Base-by-base conservation (phyloP, 2,113 vertebrate genomes). In the Perognathus longimembris region DNA sequence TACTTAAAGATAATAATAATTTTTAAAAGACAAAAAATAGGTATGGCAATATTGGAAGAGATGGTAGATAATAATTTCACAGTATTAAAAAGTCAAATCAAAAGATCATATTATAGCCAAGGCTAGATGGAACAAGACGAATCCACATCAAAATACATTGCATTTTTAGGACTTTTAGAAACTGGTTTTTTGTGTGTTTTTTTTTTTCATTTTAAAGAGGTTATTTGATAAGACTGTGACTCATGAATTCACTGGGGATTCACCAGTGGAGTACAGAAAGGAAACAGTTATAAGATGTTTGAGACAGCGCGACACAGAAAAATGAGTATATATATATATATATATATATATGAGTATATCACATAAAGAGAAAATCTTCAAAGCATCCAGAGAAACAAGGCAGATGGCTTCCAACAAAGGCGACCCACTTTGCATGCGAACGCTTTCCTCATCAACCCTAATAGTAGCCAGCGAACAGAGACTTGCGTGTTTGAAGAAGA, bases 121-220 rank as follows among this genome's bases (percentile, higher is more conserved):
- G 92, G 20, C 8, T 81, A 45, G 18, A 73, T 86, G 75, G 80
- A 57, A 80, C 70, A 66, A 87, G 90, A 84, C n/a, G 75, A 87
- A 81, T 28, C 7, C 17, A 93, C 12, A 70, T 17, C 22, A 14
- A 78, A 80, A 73, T 32, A 75, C 7, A 61, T 76, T 75, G 30
- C 28, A 12, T 17, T 54, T 54, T 54, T 54, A 54, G 50, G 14
- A 54, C 15, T 54, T 54, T 54, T 54, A 18, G 17, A 54, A 54
- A 54, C 14, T 54, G 75, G 67, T 18, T 66, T n/a, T n/a, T n/a
- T n/a, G n/a, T n/a, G n/a, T n/a, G n/a, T n/a, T n/a, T n/a, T n/a
- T n/a, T n/a, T n/a, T n/a, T n/a, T 73, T 63, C 63, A 45, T 81
- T 74, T 64, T 22, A 32, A 81, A 71, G 40, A 24, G 17, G 12